A percentile compares a stretch with the other conserved stretches of the same genome.
Evolutionary conservation across 2,888 invertebrate genomes (phyloP).

Genomic region (Platerodrilus igneus): DNA sequence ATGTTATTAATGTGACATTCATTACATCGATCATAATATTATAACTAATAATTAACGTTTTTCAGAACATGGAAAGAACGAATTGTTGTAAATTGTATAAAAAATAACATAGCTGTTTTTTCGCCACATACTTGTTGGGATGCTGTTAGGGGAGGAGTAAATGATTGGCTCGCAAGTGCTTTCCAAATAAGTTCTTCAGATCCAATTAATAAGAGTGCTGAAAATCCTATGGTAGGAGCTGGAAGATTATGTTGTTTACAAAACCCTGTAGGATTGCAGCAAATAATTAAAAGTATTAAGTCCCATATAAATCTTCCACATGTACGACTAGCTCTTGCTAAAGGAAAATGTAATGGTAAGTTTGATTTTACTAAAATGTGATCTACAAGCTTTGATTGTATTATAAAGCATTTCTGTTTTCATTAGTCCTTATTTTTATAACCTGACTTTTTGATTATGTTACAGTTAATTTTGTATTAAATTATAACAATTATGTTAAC

Average conservation of each 20-base stretch:
- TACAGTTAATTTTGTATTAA: conserved; percentile 1
- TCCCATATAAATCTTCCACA: conserved; percentile 61
- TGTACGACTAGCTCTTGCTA: conserved; percentile 69
- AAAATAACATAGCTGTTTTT: conserved; percentile 81
- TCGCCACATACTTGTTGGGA: conserved; percentile 95
- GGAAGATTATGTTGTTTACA: conserved; percentile 55
- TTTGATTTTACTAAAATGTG: conserved; percentile 1
- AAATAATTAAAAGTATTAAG: conserved; percentile 66
- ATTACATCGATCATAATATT: no score
- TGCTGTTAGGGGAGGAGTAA: conserved; percentile 75
- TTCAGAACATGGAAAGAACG: conserved; percentile 73
- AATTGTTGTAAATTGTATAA: conserved; percentile 72
- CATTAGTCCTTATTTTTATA: no score
- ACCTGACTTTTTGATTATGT: no score
- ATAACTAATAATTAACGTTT: conserved; percentile 22
- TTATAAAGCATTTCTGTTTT: no score
- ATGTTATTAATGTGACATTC: no score
- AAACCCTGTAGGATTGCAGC: conserved; percentile 51
- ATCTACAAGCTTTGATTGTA: conserved; percentile 13
- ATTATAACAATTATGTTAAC: no score
- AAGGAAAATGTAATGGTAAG: conserved; percentile 43
- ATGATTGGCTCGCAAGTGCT: conserved; percentile 84
- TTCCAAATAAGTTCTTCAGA: conserved; percentile 50
- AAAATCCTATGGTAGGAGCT: conserved; percentile 50
- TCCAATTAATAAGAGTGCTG: conserved; percentile 43